Percentiles rank a stretch among this genome's conserved stretches.
Evolutionary conservation across 2,888 invertebrate species (phyloP).

Genomic region (Lamellibrachia columna): DNA sequence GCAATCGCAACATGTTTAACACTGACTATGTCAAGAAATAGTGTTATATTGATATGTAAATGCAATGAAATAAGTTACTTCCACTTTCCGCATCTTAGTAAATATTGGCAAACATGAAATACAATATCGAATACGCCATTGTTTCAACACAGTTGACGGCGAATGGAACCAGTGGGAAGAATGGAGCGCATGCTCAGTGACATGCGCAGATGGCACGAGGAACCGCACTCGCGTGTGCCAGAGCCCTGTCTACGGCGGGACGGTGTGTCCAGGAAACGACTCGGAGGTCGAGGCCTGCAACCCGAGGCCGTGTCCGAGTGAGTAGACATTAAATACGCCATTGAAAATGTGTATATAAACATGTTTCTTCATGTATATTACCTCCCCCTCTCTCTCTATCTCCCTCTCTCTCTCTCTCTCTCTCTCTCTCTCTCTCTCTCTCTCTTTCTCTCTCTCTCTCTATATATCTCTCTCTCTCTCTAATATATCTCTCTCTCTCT

Average conservation of each 20-base stretch:
- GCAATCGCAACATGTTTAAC: background rate
- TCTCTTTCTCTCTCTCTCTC: too few species aligned
- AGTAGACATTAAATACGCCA: slow-evolving; percentile 13
- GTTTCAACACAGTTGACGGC: slow-evolving; percentile 26
- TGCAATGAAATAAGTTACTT: background rate
- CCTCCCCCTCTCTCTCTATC: too few species aligned
- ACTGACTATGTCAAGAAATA: background rate
- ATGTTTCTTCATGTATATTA: too few species aligned
- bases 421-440: too few species aligned
- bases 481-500: too few species aligned
- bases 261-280: slow-evolving; percentile 28
- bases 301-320: slow-evolving; percentile 55
- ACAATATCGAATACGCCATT: background rate
- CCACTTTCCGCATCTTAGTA: background rate
- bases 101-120: background rate
- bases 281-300: slow-evolving; percentile 51
- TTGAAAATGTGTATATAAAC: background rate
- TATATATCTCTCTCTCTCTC: too few species aligned
- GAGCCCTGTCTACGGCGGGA: slow-evolving; percentile 31
- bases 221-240: slow-evolving; percentile 28
- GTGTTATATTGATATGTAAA: background rate
- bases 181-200: slow-evolving; percentile 34
- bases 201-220: slow-evolving; percentile 35
- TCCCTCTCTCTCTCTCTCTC: too few species aligned
- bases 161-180: slow-evolving; percentile 36